Base-by-base conservation (phyloP, 2,797 vertebrate genomes). In the Sebastes reedi region DNA sequence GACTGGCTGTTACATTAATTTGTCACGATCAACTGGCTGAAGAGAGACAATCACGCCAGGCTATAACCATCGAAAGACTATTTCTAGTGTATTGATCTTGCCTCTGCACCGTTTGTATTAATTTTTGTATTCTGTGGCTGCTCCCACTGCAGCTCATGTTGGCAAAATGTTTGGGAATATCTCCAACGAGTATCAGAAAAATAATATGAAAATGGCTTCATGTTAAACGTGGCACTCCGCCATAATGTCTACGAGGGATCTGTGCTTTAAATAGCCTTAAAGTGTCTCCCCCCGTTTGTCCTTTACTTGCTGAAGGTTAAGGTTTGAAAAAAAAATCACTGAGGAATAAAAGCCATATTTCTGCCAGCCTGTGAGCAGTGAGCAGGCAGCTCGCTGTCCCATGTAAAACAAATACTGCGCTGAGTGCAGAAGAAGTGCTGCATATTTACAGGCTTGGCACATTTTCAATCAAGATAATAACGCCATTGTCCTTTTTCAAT, bases 401-500 rank as follows among this genome's bases (percentile, higher is more conserved):
- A 1, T 61, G 67, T 39, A 64, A 72, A 85, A 80, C 76, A 80
- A 79, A 82, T n/a, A 72, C 65, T 59, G 72, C 11, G 68, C 67
- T 39, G 65, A 75, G 66, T 5, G 27, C 50, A 20, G 69, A 67
- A 72, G 29, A 71, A 32, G 58, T 24, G 62, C 66, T 66, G 36
- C 67, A 22, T 62, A 73, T 77, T 79, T 77, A 71, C 3, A 18
- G 25, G n/a, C 59, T 14, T 60, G 60, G 77, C 66, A 77, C 67
- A 20, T 72, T 77, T 79, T 83, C 66, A 64, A 22, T 82, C 72
- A 68, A 83, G 67, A 80, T 83, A 75, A 79, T 77, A 75, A 79
- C 6, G 65, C 54, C 18, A 22, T 74, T 79, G 62, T 58, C 76
- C 42, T 52, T 76, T 79, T 72, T 80, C 8, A 65, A 54, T 71